Base-by-base conservation (phyloP, 2,888 invertebrate species). In the Eutolmus rufibarbis region DNA sequence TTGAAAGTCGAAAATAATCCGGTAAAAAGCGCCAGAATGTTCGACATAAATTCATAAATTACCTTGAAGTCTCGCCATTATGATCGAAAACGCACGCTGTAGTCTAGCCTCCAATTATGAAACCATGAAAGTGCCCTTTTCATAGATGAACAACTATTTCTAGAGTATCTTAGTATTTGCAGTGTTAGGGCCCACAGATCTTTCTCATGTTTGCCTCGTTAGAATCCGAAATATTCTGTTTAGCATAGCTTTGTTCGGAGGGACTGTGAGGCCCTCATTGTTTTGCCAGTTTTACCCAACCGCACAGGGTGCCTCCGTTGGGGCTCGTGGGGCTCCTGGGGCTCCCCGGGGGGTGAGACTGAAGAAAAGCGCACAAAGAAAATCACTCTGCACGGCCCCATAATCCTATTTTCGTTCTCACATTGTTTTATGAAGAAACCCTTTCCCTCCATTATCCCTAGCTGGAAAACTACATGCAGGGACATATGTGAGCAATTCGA, bases 401-500 rank as follows among this genome's bases (percentile, higher is more conserved):
- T 85, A 85, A 85, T 85, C 85, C 85, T 85, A 85, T 74, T 74
- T 85, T 74, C 74, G 40, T 46, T 74, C 46, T 74, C 85, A 28
- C 85, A 85, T 85, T 85, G 85, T 85, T 85, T 85, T 85, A 85
- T 51, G 85, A 43, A 74, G 28, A 37, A 74, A 40, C 40, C 74
- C 74, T 74, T 46, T 74, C 85, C 85, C 85, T 85, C 37, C 74
- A 85, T 74, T 85, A 85, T 74, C 85, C 46, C 46, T 12, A 74
- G 46, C 85, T 74, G 74, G 66, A 43, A 85, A 85, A 43, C 46
- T 74, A 74, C 46, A 74, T 74, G 74, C 85, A 85, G 43, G 74
- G 74, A 85, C 85, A 85, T 51, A 85, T 74, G 85, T 74, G 85
- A 85, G 85, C 85, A 74, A 74, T 85, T 85, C 74, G 31, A 85